Conservation (phyloP, 2,113 vertebrate species). For the Eublepharis macularius region DNA sequence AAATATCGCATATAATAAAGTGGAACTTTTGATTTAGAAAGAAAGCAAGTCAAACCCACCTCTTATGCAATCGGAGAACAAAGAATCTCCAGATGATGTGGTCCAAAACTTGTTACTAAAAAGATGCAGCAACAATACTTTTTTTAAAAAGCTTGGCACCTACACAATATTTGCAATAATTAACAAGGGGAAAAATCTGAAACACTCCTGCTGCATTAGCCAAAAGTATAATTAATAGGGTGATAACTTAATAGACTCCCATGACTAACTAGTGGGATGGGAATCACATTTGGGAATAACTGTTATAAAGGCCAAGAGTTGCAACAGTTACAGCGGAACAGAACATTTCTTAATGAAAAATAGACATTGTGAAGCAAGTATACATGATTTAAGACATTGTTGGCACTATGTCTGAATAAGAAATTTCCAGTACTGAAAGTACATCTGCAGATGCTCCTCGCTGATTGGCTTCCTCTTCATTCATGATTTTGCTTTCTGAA, state of each 20-base stretch:
- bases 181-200: not conserved
- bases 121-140: not conserved
- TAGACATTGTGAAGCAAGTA: not conserved
- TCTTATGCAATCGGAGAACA: not conserved
- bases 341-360: not conserved
- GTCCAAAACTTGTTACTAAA: not conserved
- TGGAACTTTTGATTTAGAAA: conserved; percentile 5
- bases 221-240: not conserved
- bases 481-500: not conserved
- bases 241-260: not conserved
- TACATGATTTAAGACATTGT: not conserved
- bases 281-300: not conserved
- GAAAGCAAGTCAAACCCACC: not conserved
- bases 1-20: not conserved
- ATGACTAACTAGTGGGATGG: not conserved
- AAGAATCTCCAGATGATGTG: not conserved
- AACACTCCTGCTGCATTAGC: not conserved
- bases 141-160: not conserved
- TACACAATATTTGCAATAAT: not conserved
- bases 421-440: accelerated
- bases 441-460: not conserved
- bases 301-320: not conserved
- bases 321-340: not conserved
- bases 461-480: not conserved
- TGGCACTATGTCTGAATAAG: not conserved